These are phyloP conservation scores for Columba janthina DNA, from an alignment of 2,113 vertebrate genomes.

Conservation along the genomic window DNA sequence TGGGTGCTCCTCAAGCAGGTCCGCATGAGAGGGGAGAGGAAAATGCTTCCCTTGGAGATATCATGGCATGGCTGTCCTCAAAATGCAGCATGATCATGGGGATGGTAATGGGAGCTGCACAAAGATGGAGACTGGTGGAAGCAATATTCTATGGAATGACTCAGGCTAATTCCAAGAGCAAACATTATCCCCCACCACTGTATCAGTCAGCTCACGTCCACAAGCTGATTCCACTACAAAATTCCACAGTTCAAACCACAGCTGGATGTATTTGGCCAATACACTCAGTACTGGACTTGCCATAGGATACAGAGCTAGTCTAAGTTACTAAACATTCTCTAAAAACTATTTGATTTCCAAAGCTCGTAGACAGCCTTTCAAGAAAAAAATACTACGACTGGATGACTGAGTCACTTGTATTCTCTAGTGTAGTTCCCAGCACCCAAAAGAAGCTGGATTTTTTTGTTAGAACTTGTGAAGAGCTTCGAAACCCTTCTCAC, in stretches of 20 bases:
- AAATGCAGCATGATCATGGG: neutral
- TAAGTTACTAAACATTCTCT: neutral
- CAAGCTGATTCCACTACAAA: neutral
- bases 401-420: neutral
- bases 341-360: neutral
- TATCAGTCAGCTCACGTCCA: neutral
- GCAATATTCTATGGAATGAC: neutral
- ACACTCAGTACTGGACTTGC: neutral
- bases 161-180: neutral
- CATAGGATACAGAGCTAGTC: neutral
- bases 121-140: neutral
- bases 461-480: neutral
- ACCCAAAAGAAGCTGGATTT: neutral
- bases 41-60: neutral
- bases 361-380: neutral
- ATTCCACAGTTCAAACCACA: neutral
- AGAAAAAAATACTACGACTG: neutral
- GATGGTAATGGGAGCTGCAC: neutral
- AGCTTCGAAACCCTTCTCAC: neutral
- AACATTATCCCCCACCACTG: neutral
- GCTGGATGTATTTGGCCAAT: neutral
- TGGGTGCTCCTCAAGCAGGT: neutral
- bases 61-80: neutral
- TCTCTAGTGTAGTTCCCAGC: neutral
- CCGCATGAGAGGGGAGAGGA: fast-evolving